phyloP scores from a whole-genome alignment of 2,797 vertebrate species.

The Mormyrus hasselquistii region DNA sequence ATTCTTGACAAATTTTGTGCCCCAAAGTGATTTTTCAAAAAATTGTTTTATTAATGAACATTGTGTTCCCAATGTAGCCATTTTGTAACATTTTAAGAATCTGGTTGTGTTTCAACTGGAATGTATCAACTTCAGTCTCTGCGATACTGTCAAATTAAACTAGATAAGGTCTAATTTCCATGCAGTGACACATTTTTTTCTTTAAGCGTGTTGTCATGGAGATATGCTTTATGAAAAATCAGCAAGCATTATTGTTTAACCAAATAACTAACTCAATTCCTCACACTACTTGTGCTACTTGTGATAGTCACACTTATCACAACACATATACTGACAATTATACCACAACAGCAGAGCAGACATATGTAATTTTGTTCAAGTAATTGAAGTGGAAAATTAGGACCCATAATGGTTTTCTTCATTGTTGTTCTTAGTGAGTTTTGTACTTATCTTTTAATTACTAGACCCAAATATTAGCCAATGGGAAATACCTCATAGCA shows the following conservation, averaged over 20 bases:
- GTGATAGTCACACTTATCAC: conserved; percentile 10
- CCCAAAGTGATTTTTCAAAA: neutral
- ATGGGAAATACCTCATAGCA: neutral
- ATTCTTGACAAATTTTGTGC: neutral
- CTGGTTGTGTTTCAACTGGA: neutral
- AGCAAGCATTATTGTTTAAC: neutral
- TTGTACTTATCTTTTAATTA: conserved; percentile 17
- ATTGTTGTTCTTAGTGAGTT: conserved; percentile 2
- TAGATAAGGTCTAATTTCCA: conserved; percentile 1
- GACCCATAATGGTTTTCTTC: neutral
- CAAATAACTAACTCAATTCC: neutral
- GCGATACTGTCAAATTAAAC: neutral
- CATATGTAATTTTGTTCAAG: conserved; percentile 2
- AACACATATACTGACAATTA: conserved; percentile 1
- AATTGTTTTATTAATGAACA: conserved; percentile 8
- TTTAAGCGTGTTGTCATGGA: conserved; percentile 18
- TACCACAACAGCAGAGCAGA: neutral
- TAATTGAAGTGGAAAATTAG: conserved; percentile 11
- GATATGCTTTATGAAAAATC: neutral
- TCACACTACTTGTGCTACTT: neutral
- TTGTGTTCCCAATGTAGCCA: neutral
- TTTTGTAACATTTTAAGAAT: neutral
- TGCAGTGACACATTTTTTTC: neutral
- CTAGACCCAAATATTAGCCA: conserved; percentile 2
- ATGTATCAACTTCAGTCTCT: conserved; percentile 3